phyloP scores from a whole-genome alignment of 2,797 vertebrate genomes.

The Mico argentatus region DNA sequence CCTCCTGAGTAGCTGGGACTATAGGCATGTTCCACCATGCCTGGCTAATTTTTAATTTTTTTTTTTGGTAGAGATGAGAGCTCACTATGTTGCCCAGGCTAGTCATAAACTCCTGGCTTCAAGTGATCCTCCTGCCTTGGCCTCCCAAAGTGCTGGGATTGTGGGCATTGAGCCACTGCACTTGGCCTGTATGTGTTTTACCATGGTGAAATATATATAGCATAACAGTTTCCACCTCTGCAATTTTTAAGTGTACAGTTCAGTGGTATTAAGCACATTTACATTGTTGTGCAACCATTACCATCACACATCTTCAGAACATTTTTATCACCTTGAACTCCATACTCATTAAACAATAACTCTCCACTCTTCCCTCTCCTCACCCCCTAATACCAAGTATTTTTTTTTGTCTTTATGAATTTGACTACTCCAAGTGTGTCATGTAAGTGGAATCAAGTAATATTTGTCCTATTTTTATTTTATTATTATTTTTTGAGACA shows the following conservation, averaged over 20 bases:
- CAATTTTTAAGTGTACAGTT: background rate
- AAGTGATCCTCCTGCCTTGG: too few relatives aligned
- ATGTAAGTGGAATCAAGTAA: background rate
- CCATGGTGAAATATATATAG: background rate
- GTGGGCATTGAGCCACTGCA: too few relatives aligned
- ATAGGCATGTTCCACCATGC: too few relatives aligned
- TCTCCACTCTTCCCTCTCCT: background rate
- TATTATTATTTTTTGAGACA: too few relatives aligned
- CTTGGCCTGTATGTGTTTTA: background rate
- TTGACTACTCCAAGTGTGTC: background rate
- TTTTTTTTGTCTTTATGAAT: background rate
- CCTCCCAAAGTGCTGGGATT: too few relatives aligned
- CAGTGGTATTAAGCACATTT: background rate
- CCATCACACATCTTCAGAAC: background rate
- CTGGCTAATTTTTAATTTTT: too few relatives aligned
- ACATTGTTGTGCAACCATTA: background rate
- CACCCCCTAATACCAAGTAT: background rate
- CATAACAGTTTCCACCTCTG: background rate
- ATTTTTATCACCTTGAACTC: background rate
- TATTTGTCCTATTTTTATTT: background rate
- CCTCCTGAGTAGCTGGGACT: too few relatives aligned
- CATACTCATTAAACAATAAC: background rate
- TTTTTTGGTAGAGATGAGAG: too few relatives aligned
- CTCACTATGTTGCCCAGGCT: too few relatives aligned
- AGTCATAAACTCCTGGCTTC: too few relatives aligned